Evolutionary conservation across 1,140 invertebrate genomes (phyloP), one percentile per base, ranked within the genome.

Genomic region (Temnothorax nylanderi): DNA sequence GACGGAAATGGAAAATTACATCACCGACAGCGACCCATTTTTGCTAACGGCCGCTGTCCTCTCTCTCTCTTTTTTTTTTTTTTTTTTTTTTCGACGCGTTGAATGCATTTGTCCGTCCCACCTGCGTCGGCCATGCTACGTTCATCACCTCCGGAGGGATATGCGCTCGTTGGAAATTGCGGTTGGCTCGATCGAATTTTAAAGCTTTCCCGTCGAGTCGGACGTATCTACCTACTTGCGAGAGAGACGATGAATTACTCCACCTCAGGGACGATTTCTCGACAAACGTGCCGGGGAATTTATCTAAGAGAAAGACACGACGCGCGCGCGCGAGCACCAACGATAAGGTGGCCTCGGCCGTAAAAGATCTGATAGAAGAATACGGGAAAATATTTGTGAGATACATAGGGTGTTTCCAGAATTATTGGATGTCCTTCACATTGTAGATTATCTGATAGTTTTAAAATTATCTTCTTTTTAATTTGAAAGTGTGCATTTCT

Each of bases 131-230:
- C 44, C 21, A 47, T 21, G 3, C 34, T 54, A 26, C 21, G 60
- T 54, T 47, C 37, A 67, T 21, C 26, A 54, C 26, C 37, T 51
- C 54, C n/a, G 51, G 26, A 26, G n/a, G 32, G 47, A 80, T 62
- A 58, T 69, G 41, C 21, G 64, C 65, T 71, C 54, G 47, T 62
- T 69, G 62, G 54, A 81, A 81, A 81, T 81, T 86, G 51, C 54
- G 85, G 77, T 26, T 86, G 21, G 64, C 62, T 78, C 64, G 77
- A 62, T 86, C 76, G 76, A 81, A 81, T 86, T 86, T 86, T 69
- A 71, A 81, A 81, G 47, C 69, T 86, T 86, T 81, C 51, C 51
- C 11, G 51, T 11, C 16, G 82, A n/a, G 32, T 76, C 44, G 41
- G 18, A 56, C 44, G 51, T 47, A 58, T 1, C 47, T 60, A n/a